A percentile compares a stretch with the other conserved stretches of the same genome.
Evolutionary conservation across 2,797 vertebrate genomes (phyloP).

Genomic region (Garrulus glandarius): DNA sequence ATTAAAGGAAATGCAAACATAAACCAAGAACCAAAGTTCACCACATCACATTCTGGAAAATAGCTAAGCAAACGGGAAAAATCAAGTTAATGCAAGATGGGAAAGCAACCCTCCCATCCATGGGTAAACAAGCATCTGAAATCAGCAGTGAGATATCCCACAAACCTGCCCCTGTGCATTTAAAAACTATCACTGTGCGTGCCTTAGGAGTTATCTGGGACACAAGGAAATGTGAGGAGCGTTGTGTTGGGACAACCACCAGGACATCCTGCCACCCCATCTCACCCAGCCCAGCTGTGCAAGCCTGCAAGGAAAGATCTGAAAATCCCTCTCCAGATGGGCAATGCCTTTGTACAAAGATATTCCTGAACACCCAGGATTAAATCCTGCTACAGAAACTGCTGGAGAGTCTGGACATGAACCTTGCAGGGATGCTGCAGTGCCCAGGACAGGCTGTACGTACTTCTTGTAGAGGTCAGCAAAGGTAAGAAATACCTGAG

Average conservation of each 20-base stretch:
- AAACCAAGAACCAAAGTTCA: conserved; percentile 99
- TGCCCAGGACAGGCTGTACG: not conserved
- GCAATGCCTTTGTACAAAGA: not conserved
- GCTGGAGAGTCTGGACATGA: not conserved
- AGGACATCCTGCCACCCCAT: not conserved
- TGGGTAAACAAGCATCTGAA: conserved; percentile 9
- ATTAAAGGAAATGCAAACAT: conserved; percentile 94
- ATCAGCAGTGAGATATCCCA: not conserved
- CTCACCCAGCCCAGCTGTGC: not conserved
- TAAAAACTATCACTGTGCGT: not conserved
- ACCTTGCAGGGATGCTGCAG: not conserved
- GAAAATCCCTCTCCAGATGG: not conserved
- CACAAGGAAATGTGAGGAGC: not conserved
- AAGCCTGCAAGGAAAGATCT: not conserved
- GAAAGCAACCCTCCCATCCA: not conserved
- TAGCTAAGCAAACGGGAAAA: conserved; percentile 78
- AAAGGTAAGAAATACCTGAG: not conserved
- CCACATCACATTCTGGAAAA: conserved; percentile 92
- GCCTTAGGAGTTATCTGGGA: not conserved
- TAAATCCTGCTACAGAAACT: not conserved
- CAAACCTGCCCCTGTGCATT: not conserved
- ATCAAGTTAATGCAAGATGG: conserved; percentile 44
- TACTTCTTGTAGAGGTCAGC: not conserved
- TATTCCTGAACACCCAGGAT: not conserved
- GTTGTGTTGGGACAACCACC: not conserved